A percentile compares a stretch with the other conserved stretches of the same genome.
Evolutionary conservation across 92 coral and sea anemone species (phyloP).

Genomic region (Umimayanthus chanpuru): DNA sequence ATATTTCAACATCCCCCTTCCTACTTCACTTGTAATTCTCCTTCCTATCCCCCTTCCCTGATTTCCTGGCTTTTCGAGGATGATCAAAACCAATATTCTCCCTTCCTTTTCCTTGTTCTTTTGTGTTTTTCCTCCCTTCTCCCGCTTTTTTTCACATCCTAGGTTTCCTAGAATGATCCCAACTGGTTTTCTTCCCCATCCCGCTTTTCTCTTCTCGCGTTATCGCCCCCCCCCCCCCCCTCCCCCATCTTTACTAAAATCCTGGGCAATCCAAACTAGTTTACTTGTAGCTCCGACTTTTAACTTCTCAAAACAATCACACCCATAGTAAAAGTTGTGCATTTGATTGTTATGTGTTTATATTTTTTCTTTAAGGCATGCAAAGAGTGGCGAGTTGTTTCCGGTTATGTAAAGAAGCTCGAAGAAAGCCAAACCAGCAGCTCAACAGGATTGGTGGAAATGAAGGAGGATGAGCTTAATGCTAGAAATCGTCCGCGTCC

Average conservation of each 20-base stretch:
- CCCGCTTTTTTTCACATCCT: too few species aligned
- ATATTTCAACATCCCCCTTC: too few species aligned
- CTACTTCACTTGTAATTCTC: background rate
- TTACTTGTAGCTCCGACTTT: background rate
- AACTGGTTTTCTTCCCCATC: too few species aligned
- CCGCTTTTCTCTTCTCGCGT: background rate
- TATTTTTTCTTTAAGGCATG: constrained; percentile 35
- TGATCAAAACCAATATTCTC: too few species aligned
- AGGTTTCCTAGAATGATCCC: too few species aligned
- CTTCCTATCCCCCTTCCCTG: too few species aligned
- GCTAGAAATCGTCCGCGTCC: constrained; percentile 46
- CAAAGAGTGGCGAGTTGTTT: constrained; percentile 71
- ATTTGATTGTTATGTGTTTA: too few species aligned
- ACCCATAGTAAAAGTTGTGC: background rate
- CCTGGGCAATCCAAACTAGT: background rate
- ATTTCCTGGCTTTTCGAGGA: too few species aligned
- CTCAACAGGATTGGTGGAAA: constrained; percentile 57
- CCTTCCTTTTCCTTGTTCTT: too few species aligned
- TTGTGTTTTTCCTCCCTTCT: too few species aligned
- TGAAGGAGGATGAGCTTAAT: constrained; percentile 39
- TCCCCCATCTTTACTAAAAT: too few species aligned
- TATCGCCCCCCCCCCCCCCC: background rate
- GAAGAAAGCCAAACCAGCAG: background rate
- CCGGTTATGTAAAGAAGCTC: constrained; percentile 40
- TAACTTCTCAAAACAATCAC: background rate